A percentile compares a stretch with the other conserved stretches of the same genome.
Conservation (phyloP, 2,797 vertebrate genomes). For the Lacerta viridis region DNA sequence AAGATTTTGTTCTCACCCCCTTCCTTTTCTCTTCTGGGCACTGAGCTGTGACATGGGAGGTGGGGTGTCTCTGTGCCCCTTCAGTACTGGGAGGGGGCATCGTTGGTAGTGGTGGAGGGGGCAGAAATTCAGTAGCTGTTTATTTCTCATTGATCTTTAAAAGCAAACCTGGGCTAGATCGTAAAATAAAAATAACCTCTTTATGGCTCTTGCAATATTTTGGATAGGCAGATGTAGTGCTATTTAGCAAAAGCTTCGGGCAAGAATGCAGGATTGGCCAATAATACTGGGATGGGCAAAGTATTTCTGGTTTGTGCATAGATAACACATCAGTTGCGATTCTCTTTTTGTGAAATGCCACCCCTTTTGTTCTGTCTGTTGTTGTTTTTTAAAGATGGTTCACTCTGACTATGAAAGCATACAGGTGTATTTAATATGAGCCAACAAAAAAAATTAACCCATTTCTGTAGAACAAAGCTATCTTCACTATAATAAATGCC, state of each 20-base stretch:
- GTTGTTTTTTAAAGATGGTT: neutral
- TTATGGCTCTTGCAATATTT: neutral
- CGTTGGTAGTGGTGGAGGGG: neutral
- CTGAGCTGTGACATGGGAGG: neutral
- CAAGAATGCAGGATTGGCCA: conserved; percentile 12
- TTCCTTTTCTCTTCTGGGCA: neutral
- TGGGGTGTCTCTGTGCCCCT: neutral
- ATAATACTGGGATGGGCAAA: neutral
- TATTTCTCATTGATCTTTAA: neutral
- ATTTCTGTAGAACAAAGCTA: neutral
- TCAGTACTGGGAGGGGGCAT: neutral
- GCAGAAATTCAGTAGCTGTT: neutral
- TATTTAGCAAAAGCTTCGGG: neutral
- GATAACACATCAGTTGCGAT: conserved; percentile 14
- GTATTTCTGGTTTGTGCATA: conserved; percentile 12
- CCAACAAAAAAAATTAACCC: neutral
- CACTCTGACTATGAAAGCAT: neutral
- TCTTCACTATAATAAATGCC: conserved; percentile 43
- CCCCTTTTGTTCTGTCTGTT: neutral
- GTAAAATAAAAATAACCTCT: neutral
- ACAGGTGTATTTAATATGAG: conserved; percentile 6
- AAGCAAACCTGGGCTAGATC: neutral
- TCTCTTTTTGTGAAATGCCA: conserved; percentile 1
- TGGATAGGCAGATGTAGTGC: conserved; percentile 11
- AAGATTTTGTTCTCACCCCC: neutral